Base-by-base conservation (phyloP, 2,113 vertebrate species). In the Willisornis vidua region DNA sequence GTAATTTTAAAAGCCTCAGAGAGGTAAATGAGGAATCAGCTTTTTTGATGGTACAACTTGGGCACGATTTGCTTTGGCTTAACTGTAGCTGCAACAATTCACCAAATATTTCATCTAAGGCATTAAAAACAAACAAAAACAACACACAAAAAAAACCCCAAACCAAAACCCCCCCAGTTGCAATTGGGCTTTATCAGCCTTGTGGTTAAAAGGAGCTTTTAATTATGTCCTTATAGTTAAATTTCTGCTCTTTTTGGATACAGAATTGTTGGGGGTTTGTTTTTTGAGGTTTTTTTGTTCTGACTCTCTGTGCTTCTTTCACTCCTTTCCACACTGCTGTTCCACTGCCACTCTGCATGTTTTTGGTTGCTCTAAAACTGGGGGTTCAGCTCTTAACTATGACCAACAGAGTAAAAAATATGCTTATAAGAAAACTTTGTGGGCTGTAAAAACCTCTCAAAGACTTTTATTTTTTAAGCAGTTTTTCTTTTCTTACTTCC, bases 351-450 rank as follows among this genome's bases (percentile, higher is more conserved):
- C 4, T 59, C 19, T 35, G 17, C 48, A 33, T 37, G 9, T 51
- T 90, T 82, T 72, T 23, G 49, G 19, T 65, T 7, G 1, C 20
- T 35, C 1, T 22, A 9, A 23, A 73, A 25, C 23, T 43, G 5
- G 19, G 5, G 4, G 3, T 68, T 51, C 48, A 54, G 18, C 5
- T 65, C 3, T 23, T 41, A 20, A 55, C 14, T 57, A 8, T n/a
- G 51, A n/a, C 65, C 16, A 29, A 2, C 28, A 29, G 14, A 29
- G 2, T 33, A 31, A 24, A 39, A 83, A 77, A 9, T 48, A 10
- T 9, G 29, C 4, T 57, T 48, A 3, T 0, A n/a, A 28, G 22
- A n/a, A 7, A 4, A 24, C 9, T 4, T 2, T 51, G 8, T 72
- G 29, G 13, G 20, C 3, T 55, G 2, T 39, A 14, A 83, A 83